Conservation (phyloP, 2,797 vertebrate species). For the Astyanax mexicanus region DNA sequence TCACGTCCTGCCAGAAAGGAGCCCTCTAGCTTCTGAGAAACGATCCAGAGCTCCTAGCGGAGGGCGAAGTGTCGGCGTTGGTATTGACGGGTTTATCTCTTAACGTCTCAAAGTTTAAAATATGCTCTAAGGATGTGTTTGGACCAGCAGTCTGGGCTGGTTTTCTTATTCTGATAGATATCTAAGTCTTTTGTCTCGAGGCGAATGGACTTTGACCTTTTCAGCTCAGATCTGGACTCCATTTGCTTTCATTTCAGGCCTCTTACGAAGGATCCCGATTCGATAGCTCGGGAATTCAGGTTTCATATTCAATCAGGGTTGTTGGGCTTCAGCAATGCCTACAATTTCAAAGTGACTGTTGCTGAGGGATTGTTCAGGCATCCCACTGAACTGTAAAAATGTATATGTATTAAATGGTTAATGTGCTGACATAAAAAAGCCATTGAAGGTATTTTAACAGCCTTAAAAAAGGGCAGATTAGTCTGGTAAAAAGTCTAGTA, state of each 20-base stretch:
- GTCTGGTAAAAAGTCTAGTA: too few relatives aligned
- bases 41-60: slow-evolving; percentile 1
- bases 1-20: background rate
- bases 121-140: background rate
- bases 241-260: background rate
- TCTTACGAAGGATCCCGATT: background rate
- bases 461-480: too few relatives aligned
- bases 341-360: background rate
- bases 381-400: too few relatives aligned
- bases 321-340: background rate
- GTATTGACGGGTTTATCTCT: slow-evolving; percentile 28
- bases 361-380: background rate
- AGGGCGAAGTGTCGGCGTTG: background rate
- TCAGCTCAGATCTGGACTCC: background rate
- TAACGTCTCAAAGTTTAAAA: slow-evolving; percentile 28
- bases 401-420: too few relatives aligned
- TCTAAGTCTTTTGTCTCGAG: background rate
- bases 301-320: background rate
- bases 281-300: background rate
- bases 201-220: background rate
- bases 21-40: slow-evolving; percentile 9
- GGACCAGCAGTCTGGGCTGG: background rate
- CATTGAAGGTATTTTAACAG: too few relatives aligned
- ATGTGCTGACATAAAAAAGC: too few relatives aligned
- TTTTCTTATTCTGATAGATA: background rate